phyloP scores from a whole-genome alignment of 2,888 invertebrate genomes.

The Aelia acuminata region DNA sequence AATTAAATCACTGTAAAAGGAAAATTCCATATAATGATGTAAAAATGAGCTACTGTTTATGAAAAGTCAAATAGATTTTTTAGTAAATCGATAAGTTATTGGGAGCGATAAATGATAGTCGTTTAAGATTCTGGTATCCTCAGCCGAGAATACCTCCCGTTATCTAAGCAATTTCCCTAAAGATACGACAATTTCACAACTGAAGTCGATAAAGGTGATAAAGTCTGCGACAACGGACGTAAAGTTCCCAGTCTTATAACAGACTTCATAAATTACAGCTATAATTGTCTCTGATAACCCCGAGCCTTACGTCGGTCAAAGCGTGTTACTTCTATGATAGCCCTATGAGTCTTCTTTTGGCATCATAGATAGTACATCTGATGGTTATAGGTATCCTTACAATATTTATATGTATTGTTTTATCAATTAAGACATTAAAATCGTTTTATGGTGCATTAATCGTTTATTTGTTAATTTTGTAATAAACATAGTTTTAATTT shows the following conservation, averaged over 20 bases:
- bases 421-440: not conserved
- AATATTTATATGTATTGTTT: not conserved
- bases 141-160: not conserved
- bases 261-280: slow-evolving; percentile 19
- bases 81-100: not conserved
- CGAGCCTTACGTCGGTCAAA: not conserved
- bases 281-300: slow-evolving; percentile 25
- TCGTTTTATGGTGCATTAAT: not conserved
- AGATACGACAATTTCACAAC: not conserved
- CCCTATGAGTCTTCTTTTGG: not conserved
- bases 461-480: too few species aligned
- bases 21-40: too few species aligned
- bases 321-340: not conserved
- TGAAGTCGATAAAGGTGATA: slow-evolving; percentile 21
- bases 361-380: not conserved
- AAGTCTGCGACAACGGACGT: not conserved
- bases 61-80: not conserved
- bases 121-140: not conserved
- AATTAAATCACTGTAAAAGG: too few species aligned
- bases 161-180: slow-evolving; percentile 11
- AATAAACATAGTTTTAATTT: too few species aligned
- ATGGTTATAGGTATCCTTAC: not conserved
- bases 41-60: too few species aligned
- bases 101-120: not conserved
- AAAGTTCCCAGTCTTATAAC: slow-evolving; percentile 24